phyloP scores from a whole-genome alignment of 2,797 vertebrate genomes.

The Echiichthys vipera region DNA sequence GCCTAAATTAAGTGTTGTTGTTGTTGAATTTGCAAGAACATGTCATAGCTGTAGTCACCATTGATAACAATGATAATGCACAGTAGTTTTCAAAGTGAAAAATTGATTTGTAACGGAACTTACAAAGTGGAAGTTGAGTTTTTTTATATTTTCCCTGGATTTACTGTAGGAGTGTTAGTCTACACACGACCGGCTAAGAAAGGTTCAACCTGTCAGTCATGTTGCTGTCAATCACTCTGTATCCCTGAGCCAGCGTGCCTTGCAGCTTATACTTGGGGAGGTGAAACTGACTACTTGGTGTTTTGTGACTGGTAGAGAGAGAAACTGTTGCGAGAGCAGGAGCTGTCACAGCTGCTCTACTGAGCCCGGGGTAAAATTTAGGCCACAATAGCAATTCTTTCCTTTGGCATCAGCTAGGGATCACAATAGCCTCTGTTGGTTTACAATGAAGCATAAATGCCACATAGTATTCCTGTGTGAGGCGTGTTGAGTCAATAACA shows the following conservation, averaged over 20 bases:
- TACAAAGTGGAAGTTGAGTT: not conserved
- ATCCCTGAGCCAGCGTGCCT: conserved; percentile 13
- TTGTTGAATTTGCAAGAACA: not conserved
- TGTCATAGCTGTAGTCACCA: not conserved
- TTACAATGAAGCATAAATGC: conserved; percentile 20
- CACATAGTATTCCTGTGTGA: not conserved
- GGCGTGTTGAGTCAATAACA: not conserved
- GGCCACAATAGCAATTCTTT: conserved; percentile 24
- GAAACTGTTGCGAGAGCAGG: conserved; percentile 8
- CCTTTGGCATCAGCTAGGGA: not conserved
- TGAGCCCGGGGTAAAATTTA: conserved; percentile 36
- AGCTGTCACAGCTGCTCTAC: conserved; percentile 37
- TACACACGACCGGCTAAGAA: not conserved
- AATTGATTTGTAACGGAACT: not conserved
- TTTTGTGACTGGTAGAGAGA: conserved; percentile 15
- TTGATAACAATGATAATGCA: not conserved
- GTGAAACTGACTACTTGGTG: conserved; percentile 37
- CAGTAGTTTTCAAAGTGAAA: not conserved
- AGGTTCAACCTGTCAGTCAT: conserved; percentile 29
- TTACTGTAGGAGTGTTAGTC: conserved; percentile 9
- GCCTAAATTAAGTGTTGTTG: not conserved
- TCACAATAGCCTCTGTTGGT: conserved; percentile 3
- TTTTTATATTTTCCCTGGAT: not conserved
- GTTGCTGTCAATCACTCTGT: conserved; percentile 40
- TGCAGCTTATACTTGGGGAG: conserved; percentile 24